phyloP scores from a whole-genome alignment of 2,797 vertebrate species.

The Cephalopachus bancanus region DNA sequence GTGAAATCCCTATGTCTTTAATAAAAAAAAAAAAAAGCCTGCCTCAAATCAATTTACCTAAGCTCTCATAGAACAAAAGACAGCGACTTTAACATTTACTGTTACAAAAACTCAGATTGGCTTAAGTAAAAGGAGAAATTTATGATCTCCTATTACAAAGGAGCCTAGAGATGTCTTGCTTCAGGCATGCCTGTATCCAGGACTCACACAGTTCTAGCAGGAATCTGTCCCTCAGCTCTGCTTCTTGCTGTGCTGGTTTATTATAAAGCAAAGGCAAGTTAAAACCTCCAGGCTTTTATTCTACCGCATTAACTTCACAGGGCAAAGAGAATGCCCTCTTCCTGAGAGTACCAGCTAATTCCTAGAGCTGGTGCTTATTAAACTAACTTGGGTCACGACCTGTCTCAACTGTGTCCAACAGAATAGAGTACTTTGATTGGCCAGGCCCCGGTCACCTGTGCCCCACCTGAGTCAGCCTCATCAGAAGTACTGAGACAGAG shows the following conservation, averaged over 20 bases:
- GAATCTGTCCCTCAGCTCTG: conserved; percentile 10
- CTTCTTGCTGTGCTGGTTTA: conserved; percentile 2
- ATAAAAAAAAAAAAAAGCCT: not conserved
- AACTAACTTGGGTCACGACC: not conserved
- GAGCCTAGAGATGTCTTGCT: not conserved
- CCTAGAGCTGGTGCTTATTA: not conserved
- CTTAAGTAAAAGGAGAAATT: conserved; percentile 58
- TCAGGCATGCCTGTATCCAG: not conserved
- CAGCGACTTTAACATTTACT: not conserved
- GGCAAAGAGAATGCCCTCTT: not conserved
- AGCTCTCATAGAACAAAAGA: not conserved
- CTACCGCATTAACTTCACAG: not conserved
- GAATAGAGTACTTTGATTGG: not conserved
- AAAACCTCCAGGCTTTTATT: not conserved
- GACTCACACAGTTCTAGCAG: not conserved
- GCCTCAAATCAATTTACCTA: conserved; percentile 41
- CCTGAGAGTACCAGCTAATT: not conserved
- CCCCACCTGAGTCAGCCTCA: not conserved
- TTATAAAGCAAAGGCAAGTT: conserved; percentile 20
- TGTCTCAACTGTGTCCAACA: not conserved
- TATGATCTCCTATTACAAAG: not conserved
- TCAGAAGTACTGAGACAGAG: not conserved
- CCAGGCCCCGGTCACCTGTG: not conserved
- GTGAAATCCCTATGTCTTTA: not conserved
- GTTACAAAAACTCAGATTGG: conserved; percentile 13